phyloP scores from a whole-genome alignment of 2,888 invertebrate species.

The Belgica antarctica region DNA sequence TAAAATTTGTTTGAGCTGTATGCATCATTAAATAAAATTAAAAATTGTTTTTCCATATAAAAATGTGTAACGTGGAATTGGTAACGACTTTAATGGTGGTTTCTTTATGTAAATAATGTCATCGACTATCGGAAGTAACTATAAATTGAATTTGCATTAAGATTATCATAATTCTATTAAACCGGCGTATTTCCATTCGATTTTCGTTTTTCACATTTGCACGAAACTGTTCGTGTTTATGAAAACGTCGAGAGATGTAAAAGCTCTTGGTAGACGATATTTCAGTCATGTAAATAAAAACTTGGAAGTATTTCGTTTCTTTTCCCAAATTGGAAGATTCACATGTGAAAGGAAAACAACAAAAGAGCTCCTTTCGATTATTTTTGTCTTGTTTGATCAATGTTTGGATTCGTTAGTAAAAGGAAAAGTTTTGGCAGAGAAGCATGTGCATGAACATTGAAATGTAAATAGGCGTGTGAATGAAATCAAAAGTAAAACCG shows the following conservation, averaged over 20 bases:
- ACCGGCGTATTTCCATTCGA: neutral
- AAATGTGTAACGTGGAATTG: conserved; percentile 35
- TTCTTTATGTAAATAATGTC: conserved; percentile 27
- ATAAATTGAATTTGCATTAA: conserved; percentile 26
- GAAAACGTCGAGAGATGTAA: conserved; percentile 1
- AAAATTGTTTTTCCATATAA: neutral
- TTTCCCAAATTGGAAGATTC: conserved; percentile 23
- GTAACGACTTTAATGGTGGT: conserved; percentile 35
- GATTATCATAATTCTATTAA: neutral
- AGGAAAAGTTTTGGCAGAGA: conserved; percentile 13
- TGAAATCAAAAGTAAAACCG: conserved; percentile 16
- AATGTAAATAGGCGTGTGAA: conserved; percentile 31
- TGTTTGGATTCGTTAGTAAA: conserved; percentile 34
- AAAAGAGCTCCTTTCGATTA: conserved; percentile 28
- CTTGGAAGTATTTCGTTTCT: conserved; percentile 9
- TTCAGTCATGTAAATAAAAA: neutral
- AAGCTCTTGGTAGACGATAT: neutral
- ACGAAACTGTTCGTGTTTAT: conserved; percentile 17
- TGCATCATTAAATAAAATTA: neutral
- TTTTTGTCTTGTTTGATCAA: conserved; percentile 34
- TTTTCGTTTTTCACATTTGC: too few relatives aligned
- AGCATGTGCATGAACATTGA: conserved; percentile 8
- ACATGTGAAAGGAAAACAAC: conserved; percentile 9
- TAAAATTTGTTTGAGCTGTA: neutral
- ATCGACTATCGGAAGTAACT: conserved; percentile 39